Evolutionary conservation across 2,113 vertebrate species (phyloP), one percentile per base, ranked within the genome.

Genomic region (Colinus virginianus): DNA sequence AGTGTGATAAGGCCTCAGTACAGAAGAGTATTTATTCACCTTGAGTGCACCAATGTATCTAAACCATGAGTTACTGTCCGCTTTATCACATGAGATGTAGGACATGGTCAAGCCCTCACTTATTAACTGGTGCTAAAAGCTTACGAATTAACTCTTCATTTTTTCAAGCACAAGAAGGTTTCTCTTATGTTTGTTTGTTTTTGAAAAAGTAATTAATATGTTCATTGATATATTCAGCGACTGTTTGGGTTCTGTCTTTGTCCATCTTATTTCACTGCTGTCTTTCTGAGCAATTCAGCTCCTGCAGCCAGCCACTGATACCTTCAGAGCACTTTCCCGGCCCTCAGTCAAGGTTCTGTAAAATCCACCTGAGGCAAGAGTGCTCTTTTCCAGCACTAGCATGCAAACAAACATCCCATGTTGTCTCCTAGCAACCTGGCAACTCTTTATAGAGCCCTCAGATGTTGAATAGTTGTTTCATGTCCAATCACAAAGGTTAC

Each of bases 381-480:
- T 5, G 56, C 40, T 66, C 45, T 83, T 70, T 76, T 45, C 82
- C 63, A 59, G 1, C 0, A 20, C 49, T 26, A 8, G 21, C 61
- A n/a, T 4, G n/a, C 51, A 76, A 66, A 66, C 51, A 87, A 91
- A 71, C 40, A 49, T 36, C 61, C 81, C n/a, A 16, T 4, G 16
- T 45, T 45, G 51, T 79, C 63, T 83, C 82, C 72, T 83, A 79
- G 93, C 82, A 87, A 92, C 90, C 40, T 34, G n/a, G 20, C 51
- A 28, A 38, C 42, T 56, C 67, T 76, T 87, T 66, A 40, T 32
- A 66, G 72, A 92, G 51, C 68, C 62, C 56, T 79, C 78, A 79
- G 68, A 66, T 83, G 62, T 84, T 75, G 64, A 78, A 79, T 40
- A 49, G 45, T 17, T 76, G 51, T 83, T 90, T 90, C 78, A 86